phyloP scores from a whole-genome alignment of 2,888 invertebrate species.

The Trachelus troglodyta region DNA sequence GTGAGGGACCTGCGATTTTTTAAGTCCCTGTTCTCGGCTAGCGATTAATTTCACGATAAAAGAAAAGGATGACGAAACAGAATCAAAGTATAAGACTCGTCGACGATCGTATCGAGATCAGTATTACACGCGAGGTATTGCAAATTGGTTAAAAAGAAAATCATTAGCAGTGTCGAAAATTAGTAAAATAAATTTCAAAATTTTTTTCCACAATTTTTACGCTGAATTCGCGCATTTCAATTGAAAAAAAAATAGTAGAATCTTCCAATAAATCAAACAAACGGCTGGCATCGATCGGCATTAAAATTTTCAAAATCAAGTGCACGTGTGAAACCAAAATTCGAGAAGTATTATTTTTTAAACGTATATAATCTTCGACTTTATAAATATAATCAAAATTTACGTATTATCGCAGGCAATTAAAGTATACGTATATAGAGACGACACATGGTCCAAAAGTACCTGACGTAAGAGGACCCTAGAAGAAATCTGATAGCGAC shows the following conservation, averaged over 20 bases:
- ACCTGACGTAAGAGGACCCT: neutral
- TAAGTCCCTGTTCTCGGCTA: neutral
- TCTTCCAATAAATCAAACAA: no score
- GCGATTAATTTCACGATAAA: neutral
- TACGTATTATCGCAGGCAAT: no score
- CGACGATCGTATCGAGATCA: neutral
- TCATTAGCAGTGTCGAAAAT: neutral
- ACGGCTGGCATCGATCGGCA: no score
- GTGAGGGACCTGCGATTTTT: constrained; percentile 1
- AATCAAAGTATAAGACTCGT: neutral
- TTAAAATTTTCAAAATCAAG: neutral
- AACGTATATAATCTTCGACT: neutral
- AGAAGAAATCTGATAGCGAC: neutral
- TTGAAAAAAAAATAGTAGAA: no score
- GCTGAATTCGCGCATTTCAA: no score
- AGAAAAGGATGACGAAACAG: neutral
- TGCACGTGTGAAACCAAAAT: neutral
- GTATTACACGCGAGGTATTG: neutral
- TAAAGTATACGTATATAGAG: neutral
- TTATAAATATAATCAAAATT: neutral
- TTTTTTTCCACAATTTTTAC: no score
- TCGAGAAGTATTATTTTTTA: neutral
- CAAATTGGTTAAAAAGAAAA: neutral
- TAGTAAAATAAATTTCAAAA: neutral
- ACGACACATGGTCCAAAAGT: neutral